phyloP scores from a whole-genome alignment of 2,888 invertebrate species.

The Tigriopus californicus region DNA sequence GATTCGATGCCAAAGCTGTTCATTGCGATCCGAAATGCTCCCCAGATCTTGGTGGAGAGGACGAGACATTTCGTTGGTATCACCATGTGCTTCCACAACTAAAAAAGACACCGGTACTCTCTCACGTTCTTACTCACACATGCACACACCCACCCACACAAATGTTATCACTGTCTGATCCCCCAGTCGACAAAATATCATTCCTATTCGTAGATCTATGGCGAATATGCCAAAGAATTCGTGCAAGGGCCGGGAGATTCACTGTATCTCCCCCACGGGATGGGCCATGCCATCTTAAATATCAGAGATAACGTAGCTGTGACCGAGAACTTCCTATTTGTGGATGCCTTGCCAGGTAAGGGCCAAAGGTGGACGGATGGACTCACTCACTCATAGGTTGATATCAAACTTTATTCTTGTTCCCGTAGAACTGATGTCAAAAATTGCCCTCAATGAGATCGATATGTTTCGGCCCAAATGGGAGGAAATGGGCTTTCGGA shows the following conservation, averaged over 20 bases:
- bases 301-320: slow-evolving; percentile 1
- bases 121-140: too few relatives aligned
- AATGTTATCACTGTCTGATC: too few relatives aligned
- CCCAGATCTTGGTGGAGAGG: neutral
- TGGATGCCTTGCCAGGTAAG: slow-evolving; percentile 2
- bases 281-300: slow-evolving; percentile 1
- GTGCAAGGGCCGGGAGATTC: neutral
- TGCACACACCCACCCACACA: too few relatives aligned
- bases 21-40: neutral
- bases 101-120: neutral
- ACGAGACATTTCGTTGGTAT: neutral
- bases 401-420: neutral
- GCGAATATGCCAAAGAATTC: neutral
- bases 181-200: too few relatives aligned
- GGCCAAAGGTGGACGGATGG: too few relatives aligned
- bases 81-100: neutral
- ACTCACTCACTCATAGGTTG: neutral
- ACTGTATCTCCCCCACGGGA: neutral
- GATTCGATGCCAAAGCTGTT: neutral
- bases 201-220: too few relatives aligned
- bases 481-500: neutral
- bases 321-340: slow-evolving; percentile 5
- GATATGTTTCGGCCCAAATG: neutral
- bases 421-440: neutral
- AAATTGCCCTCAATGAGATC: neutral